These are phyloP conservation scores for Porites divaricata DNA, from an alignment of 92 coral and sea anemone species.

Conservation along the genomic window DNA sequence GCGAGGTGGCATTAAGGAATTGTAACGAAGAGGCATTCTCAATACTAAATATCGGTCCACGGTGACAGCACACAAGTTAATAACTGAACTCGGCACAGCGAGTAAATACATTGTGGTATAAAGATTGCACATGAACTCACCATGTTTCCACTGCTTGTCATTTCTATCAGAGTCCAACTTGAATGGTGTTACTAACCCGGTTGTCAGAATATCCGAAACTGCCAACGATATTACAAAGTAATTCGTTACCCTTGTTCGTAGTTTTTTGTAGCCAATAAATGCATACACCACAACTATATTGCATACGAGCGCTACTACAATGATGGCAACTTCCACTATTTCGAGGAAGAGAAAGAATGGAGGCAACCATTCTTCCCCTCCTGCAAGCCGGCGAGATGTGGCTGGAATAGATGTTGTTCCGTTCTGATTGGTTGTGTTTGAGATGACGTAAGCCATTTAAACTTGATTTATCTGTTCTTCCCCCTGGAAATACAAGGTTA, in stretches of 20 bases:
- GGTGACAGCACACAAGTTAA: conserved; percentile 89
- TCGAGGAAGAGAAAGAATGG: conserved; percentile 40
- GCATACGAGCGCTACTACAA: conserved; percentile 64
- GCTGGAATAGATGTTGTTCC: neutral
- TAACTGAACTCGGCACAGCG: conserved; percentile 78
- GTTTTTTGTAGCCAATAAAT: conserved; percentile 67
- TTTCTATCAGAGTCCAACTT: conserved; percentile 45
- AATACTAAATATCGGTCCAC: conserved; percentile 83
- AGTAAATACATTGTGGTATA: conserved; percentile 81
- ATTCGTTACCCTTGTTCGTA: conserved; percentile 77
- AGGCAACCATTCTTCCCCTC: neutral
- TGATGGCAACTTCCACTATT: conserved; percentile 40
- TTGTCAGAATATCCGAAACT: conserved; percentile 76
- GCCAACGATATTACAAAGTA: conserved; percentile 88
- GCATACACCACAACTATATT: conserved; percentile 80
- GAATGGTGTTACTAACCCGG: conserved; percentile 65
- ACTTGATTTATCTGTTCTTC: neutral
- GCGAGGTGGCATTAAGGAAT: conserved; percentile 77
- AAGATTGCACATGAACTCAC: conserved; percentile 70
- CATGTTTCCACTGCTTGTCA: conserved; percentile 69
- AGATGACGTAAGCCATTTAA: conserved; percentile 24
- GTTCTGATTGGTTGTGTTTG: conserved; percentile 8
- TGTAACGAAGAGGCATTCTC: conserved; percentile 82
- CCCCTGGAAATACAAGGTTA: conserved; percentile 5
- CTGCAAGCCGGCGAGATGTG: neutral